Conservation (phyloP, 2,888 invertebrate genomes). For the Stegophylla sp. region DNA sequence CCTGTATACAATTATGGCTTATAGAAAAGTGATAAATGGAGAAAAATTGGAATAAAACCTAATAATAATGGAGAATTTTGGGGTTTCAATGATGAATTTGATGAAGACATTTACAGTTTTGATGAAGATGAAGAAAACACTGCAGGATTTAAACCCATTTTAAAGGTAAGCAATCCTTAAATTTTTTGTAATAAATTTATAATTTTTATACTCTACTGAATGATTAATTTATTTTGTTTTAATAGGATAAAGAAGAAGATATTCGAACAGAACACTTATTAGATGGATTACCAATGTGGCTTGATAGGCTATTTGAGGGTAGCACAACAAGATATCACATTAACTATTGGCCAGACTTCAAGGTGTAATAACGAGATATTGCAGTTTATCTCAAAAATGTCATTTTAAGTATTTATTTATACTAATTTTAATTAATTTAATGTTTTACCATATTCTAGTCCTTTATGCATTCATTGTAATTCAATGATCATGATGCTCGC, state of each 20-base stretch:
- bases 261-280: slow-evolving; percentile 78
- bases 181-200: too few species aligned
- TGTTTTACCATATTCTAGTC: slow-evolving; percentile 57
- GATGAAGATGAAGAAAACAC: slow-evolving; percentile 53
- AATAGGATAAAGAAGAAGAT: slow-evolving; percentile 58
- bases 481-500: slow-evolving; percentile 32
- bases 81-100: slow-evolving; percentile 42
- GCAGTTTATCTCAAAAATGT: neutral
- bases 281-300: slow-evolving; percentile 93
- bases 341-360: slow-evolving; percentile 98
- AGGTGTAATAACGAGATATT: slow-evolving; percentile 38
- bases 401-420: slow-evolving; percentile 37
- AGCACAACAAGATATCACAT: slow-evolving; percentile 93
- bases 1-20: slow-evolving; percentile 64
- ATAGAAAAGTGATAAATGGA: slow-evolving; percentile 66
- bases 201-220: too few species aligned
- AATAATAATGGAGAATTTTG: slow-evolving; percentile 44
- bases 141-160: slow-evolving; percentile 51
- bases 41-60: slow-evolving; percentile 33
- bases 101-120: slow-evolving; percentile 42
- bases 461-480: slow-evolving; percentile 30
- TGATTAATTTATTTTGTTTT: neutral
- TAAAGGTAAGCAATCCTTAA: slow-evolving; percentile 29
- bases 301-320: slow-evolving; percentile 96
- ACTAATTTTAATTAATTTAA: slow-evolving; percentile 39